Evolutionary conservation across 2,113 vertebrate genomes (phyloP), one percentile per base, ranked within the genome.

Genomic region (Diadophis punctatus): DNA sequence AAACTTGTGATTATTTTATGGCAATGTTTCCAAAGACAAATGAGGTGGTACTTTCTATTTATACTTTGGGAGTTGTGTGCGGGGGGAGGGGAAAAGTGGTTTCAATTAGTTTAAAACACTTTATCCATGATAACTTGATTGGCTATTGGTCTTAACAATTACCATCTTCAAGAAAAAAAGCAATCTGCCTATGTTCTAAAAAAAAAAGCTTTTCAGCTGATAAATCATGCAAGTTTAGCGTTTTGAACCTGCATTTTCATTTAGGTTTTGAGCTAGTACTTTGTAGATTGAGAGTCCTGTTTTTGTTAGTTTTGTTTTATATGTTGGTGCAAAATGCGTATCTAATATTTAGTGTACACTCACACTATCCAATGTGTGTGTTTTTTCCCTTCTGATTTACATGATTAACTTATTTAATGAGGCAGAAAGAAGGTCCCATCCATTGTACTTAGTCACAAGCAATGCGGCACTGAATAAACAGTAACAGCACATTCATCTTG

Each of bases 321-420:
- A 96, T 39, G 10, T 46, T 68, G 55, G 95, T 90, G 93, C 94
- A 97, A 97, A 95, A 89, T 92, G 90, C 49, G 55, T 94, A 93
- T 92, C 95, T 96, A 93, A 92, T 93, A 89, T 87, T 97, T 93
- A 96, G 14, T 92, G 88, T 94, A 90, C 90, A 90, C 3, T 90
- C 48, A 39, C 92, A 53, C 91, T 96, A 95, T 95, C 80, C 93
- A 95, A 96, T 95, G 94, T 93, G 95, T 94, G 96, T 95, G 46
- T 96, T 93, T 52, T 58, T 92, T 96, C 92, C 87, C 94, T 90
- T 93, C 49, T 96, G 96, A 96, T 97, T 97, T 98, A 96, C 95
- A 97, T 97, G 96, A 97, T 98, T 98, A 98, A 98, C 96, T 97
- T 98, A 97, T 96, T 97, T 97, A 98, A 98, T 97, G 97, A 98